Conservation (phyloP, 2,797 vertebrate genomes). For the Epinephelus coioides region DNA sequence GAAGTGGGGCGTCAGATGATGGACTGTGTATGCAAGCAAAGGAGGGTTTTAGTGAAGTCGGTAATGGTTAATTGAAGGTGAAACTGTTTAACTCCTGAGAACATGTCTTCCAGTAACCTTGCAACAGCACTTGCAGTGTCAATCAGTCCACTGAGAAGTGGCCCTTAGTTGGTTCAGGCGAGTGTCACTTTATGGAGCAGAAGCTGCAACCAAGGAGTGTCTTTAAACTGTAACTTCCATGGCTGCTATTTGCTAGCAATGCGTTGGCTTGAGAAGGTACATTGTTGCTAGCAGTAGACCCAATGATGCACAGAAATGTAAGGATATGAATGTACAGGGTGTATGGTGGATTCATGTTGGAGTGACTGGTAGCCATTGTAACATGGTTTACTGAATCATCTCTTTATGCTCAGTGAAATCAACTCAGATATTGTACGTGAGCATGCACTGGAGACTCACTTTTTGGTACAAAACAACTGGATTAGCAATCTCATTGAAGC, state of each 20-base stretch:
- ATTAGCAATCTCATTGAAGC: constrained; percentile 48
- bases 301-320: constrained; percentile 72
- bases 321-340: constrained; percentile 74
- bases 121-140: constrained; percentile 53
- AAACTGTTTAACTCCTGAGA: constrained; percentile 45
- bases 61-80: constrained; percentile 56
- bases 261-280: constrained; percentile 44
- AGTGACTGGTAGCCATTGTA: constrained; percentile 45
- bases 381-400: constrained; percentile 46
- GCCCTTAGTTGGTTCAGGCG: constrained; percentile 48
- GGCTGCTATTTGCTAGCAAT: constrained; percentile 51
- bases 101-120: constrained; percentile 75
- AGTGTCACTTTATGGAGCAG: constrained; percentile 47
- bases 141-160: constrained; percentile 65
- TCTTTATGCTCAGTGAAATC: constrained; percentile 46
- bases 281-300: constrained; percentile 51
- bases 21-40: constrained; percentile 17
- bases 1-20: constrained; percentile 3
- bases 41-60: constrained; percentile 63
- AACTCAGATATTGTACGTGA: constrained; percentile 49
- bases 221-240: constrained; percentile 57
- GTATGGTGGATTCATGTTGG: constrained; percentile 26
- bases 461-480: constrained; percentile 51
- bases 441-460: constrained; percentile 50
- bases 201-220: constrained; percentile 67